Evolutionary conservation across 2,888 invertebrate species (phyloP).

Genomic region (Orthosia cruda): DNA sequence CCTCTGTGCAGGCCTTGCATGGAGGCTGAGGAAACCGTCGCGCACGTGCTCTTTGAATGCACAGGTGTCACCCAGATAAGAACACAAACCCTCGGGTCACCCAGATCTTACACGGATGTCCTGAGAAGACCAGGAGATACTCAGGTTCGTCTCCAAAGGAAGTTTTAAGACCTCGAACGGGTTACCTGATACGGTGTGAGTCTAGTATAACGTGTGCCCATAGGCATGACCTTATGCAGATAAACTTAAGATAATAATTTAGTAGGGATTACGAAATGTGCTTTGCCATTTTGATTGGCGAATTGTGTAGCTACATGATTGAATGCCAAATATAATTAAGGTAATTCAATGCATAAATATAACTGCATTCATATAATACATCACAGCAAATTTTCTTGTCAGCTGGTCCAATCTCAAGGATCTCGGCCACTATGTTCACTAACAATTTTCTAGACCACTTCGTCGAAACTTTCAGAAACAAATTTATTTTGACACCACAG

Average conservation of each 20-base stretch:
- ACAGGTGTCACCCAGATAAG: no score
- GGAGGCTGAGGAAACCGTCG: no score
- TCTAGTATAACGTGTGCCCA: no score
- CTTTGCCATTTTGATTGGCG: background rate
- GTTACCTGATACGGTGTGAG: background rate
- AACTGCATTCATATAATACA: background rate
- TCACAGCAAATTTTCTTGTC: constrained; percentile 24
- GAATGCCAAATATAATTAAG: constrained; percentile 16
- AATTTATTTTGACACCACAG: constrained; percentile 65
- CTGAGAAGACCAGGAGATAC: background rate
- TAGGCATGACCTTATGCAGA: no score
- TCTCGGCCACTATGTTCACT: background rate
- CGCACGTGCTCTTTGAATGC: no score
- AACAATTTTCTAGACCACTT: constrained; percentile 9
- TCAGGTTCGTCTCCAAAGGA: background rate
- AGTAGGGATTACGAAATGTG: background rate
- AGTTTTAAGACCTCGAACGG: background rate
- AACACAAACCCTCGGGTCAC: no score
- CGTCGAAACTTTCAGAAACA: constrained; percentile 36
- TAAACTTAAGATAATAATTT: background rate
- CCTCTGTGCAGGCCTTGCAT: no score
- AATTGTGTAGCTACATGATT: background rate
- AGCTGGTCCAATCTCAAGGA: constrained; percentile 2
- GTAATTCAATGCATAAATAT: background rate
- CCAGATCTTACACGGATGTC: no score